phyloP scores from a whole-genome alignment of 92 coral and sea anemone species.

The Epizoanthus scotinus region DNA sequence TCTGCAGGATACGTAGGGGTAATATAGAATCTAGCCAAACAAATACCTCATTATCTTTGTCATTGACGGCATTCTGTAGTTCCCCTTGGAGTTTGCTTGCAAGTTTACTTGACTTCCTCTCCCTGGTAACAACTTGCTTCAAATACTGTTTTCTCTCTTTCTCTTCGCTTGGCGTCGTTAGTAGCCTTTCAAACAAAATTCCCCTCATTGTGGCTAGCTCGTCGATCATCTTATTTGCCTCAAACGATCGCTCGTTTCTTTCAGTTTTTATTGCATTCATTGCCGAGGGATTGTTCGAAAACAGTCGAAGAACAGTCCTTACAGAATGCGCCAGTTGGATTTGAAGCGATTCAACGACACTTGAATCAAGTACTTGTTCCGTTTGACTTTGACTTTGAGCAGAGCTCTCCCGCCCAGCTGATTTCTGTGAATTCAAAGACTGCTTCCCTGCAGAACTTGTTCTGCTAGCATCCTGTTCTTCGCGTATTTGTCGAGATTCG shows the following conservation, averaged over 20 bases:
- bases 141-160: slow-evolving; percentile 79
- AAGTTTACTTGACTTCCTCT: slow-evolving; percentile 80
- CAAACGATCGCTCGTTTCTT: slow-evolving; percentile 76
- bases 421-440: slow-evolving; percentile 38
- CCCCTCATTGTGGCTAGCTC: slow-evolving; percentile 77
- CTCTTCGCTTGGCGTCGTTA: slow-evolving; percentile 89
- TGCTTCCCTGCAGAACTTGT: slow-evolving; percentile 57
- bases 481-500: neutral
- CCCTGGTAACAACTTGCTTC: slow-evolving; percentile 76
- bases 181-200: slow-evolving; percentile 79
- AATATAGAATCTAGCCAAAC: neutral
- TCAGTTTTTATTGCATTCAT: slow-evolving; percentile 66
- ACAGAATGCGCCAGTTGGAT: slow-evolving; percentile 76
- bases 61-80: slow-evolving; percentile 79
- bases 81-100: slow-evolving; percentile 85
- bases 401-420: slow-evolving; percentile 43
- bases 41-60: slow-evolving; percentile 93
- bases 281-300: slow-evolving; percentile 88
- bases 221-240: slow-evolving; percentile 75
- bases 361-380: slow-evolving; percentile 43
- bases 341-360: slow-evolving; percentile 53
- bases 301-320: slow-evolving; percentile 79
- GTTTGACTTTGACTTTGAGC: slow-evolving; percentile 39
- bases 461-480: slow-evolving; percentile 48
- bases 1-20: no score